A percentile compares a stretch with the other conserved stretches of the same genome.
phyloP scores from a whole-genome alignment of 2,113 vertebrate species.

The Actenoides hombroni region DNA sequence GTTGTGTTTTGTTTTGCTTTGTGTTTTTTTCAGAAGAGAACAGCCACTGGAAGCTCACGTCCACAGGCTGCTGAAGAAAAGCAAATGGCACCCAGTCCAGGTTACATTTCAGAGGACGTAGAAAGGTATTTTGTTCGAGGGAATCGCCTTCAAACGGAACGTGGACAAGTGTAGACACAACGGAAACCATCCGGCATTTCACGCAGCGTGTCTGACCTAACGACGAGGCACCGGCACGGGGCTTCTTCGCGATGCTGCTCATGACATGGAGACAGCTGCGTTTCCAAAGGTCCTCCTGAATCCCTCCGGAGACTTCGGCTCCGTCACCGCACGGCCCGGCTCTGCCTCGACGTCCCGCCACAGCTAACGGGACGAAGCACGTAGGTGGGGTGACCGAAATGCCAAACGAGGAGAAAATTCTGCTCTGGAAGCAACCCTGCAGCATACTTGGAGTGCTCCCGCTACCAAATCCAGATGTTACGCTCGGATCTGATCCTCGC shows the following conservation, averaged over 20 bases:
- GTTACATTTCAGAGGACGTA: background rate
- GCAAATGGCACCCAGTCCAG: background rate
- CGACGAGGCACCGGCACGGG: background rate
- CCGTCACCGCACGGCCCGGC: background rate
- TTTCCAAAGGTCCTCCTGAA: background rate
- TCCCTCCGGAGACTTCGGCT: background rate
- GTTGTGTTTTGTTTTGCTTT: too few relatives aligned
- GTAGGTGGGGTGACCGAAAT: background rate
- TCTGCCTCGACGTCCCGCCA: too few relatives aligned
- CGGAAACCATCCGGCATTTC: background rate
- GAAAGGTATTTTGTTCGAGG: background rate
- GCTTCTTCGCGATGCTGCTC: background rate
- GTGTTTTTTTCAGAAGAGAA: background rate
- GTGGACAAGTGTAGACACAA: background rate
- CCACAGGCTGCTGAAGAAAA: background rate
- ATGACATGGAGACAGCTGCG: fast-evolving
- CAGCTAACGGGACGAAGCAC: background rate
- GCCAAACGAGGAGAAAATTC: background rate
- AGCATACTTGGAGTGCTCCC: background rate
- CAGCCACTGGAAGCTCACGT: background rate
- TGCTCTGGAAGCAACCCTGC: background rate
- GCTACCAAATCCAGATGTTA: background rate
- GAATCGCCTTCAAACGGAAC: background rate
- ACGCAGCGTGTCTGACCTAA: background rate
- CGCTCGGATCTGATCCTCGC: fast-evolving